Conservation (phyloP, 1,140 invertebrate genomes). For the Augochlora pura region DNA sequence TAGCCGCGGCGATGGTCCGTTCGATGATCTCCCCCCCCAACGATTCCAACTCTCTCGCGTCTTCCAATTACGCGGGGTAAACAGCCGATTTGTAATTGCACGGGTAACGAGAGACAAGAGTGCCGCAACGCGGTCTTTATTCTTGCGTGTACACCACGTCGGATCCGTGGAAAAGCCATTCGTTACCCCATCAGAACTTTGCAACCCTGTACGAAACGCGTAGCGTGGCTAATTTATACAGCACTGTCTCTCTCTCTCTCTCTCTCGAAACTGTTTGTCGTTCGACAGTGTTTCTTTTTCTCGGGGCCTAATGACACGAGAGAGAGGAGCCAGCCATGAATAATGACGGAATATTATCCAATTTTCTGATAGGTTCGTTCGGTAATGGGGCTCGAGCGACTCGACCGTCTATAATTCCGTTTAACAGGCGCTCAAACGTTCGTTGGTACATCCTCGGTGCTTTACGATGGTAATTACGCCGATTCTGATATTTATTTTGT, state of each 20-base stretch:
- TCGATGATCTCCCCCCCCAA: slow-evolving; percentile 7
- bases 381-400: not conserved
- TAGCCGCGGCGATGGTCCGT: not conserved
- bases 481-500: not conserved
- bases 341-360: not conserved
- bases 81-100: slow-evolving; percentile 24
- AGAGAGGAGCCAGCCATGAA: too few species aligned
- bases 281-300: not conserved
- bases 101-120: not conserved
- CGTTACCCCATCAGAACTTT: not conserved
- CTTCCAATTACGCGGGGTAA: slow-evolving; percentile 25
- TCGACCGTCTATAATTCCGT: not conserved
- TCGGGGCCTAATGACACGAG: not conserved
- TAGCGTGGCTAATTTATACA: too few species aligned
- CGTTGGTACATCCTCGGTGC: not conserved
- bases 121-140: slow-evolving; percentile 6
- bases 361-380: not conserved
- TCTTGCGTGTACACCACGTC: not conserved
- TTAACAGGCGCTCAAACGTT: not conserved
- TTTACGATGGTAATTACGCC: not conserved
- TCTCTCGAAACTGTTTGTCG: too few species aligned
- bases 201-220: not conserved
- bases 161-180: too few species aligned
- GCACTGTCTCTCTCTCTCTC: too few species aligned
- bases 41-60: slow-evolving; percentile 9